phyloP scores from a whole-genome alignment of 1,140 invertebrate genomes.

The Bombus confusus region DNA sequence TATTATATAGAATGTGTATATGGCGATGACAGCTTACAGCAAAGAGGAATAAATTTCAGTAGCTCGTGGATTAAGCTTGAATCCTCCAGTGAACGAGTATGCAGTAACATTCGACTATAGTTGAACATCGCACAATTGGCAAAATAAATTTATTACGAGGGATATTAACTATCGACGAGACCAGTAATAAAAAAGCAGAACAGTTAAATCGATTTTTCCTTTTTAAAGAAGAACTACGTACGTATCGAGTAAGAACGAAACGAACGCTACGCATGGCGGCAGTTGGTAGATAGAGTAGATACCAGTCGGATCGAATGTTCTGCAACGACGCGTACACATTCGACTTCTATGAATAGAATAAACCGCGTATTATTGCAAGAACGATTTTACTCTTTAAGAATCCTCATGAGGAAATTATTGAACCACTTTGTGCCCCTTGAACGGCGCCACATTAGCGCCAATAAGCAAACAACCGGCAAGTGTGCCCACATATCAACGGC shows the following conservation, averaged over 20 bases:
- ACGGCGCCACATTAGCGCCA: constrained; percentile 68
- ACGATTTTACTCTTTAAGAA: constrained; percentile 50
- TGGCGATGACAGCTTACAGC: too few species aligned
- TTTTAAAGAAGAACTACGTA: too few species aligned
- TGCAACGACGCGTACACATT: not conserved
- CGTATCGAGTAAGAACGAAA: not conserved
- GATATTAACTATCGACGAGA: too few species aligned
- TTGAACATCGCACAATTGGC: too few species aligned
- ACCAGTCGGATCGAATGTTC: constrained; percentile 4
- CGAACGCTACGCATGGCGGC: not conserved
- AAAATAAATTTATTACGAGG: too few species aligned
- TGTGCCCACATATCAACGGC: constrained; percentile 54
- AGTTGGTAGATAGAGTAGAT: not conserved
- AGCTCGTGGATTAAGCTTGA: too few species aligned
- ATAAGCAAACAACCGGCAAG: constrained; percentile 63
- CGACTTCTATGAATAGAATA: constrained; percentile 1
- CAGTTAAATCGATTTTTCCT: not conserved
- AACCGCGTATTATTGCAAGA: constrained; percentile 17
- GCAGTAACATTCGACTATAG: too few species aligned
- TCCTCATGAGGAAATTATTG: constrained; percentile 64
- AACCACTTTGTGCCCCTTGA: constrained; percentile 65
- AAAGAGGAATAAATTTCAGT: too few species aligned
- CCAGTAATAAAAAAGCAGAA: not conserved
- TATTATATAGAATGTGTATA: too few species aligned
- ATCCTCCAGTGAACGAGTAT: too few species aligned